Evolutionary conservation across 2,797 vertebrate genomes (phyloP).

Genomic region (Crypturellus tataupa): DNA sequence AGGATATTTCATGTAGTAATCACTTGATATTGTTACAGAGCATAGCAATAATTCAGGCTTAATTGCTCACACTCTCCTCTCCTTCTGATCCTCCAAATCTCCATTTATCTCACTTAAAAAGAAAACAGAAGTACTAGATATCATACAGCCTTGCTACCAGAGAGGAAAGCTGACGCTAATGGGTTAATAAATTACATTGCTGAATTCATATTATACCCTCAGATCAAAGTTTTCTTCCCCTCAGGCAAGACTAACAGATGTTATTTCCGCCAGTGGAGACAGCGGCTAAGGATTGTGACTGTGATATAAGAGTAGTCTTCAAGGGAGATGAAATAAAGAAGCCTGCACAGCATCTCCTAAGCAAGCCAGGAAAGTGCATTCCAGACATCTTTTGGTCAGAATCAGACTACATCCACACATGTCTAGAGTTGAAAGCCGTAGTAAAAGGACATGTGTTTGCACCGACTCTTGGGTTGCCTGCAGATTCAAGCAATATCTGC

Average conservation of each 20-base stretch:
- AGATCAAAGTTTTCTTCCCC: not conserved
- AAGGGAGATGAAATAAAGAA: not conserved
- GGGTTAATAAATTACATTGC: not conserved
- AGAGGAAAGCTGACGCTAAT: not conserved
- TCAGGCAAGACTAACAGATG: conserved; percentile 33
- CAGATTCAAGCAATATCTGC: not conserved
- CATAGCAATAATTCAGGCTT: not conserved
- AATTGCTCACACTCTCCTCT: not conserved
- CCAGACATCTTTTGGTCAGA: conserved; percentile 39
- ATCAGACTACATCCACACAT: not conserved
- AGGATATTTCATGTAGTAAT: not conserved
- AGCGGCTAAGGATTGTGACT: not conserved
- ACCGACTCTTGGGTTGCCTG: not conserved
- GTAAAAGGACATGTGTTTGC: not conserved
- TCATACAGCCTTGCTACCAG: not conserved
- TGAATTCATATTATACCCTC: not conserved
- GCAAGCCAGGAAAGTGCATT: conserved; percentile 44
- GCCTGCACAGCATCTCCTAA: conserved; percentile 11
- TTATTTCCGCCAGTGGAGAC: conserved; percentile 27
- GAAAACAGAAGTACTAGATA: not conserved
- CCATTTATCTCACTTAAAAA: not conserved
- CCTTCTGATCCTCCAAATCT: not conserved
- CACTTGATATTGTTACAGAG: not conserved
- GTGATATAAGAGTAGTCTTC: not conserved
- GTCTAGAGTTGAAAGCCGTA: not conserved